Percentiles rank a stretch among this genome's conserved stretches.
These are phyloP conservation scores for Eupithecia insigniata DNA, from an alignment of 2,888 invertebrate species.

Conservation along the genomic window DNA sequence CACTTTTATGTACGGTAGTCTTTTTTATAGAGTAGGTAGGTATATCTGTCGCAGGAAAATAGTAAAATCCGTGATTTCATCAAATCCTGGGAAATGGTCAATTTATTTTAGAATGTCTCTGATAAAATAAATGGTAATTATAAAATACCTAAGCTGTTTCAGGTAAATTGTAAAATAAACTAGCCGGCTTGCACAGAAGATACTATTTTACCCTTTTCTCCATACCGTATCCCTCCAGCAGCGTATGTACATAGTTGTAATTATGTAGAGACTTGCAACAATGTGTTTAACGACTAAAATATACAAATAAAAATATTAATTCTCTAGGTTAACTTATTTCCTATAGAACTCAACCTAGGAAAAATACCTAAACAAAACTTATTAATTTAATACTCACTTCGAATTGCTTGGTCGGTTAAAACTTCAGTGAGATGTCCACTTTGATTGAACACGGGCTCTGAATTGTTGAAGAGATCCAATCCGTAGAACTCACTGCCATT, in stretches of 20 bases:
- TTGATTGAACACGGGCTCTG: slow-evolving; percentile 51
- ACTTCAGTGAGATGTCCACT: slow-evolving; percentile 58
- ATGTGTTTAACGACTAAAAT: background rate
- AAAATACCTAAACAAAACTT: background rate
- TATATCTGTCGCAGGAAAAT: background rate
- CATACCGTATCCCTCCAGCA: background rate
- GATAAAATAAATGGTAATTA: background rate
- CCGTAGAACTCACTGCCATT: slow-evolving; percentile 56
- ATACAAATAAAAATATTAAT: background rate
- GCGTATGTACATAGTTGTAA: background rate
- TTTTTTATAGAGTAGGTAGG: no score
- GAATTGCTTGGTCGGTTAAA: slow-evolving; percentile 55
- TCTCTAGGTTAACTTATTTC: no score
- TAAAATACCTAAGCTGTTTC: background rate
- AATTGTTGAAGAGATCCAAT: slow-evolving; percentile 56
- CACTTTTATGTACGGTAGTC: no score
- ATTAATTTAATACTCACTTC: slow-evolving; percentile 48
- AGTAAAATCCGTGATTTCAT: background rate
- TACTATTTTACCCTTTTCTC: background rate
- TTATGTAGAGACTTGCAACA: background rate
- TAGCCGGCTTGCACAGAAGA: background rate
- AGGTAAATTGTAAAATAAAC: background rate
- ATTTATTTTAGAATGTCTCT: background rate
- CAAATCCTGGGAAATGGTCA: background rate
- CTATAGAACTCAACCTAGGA: background rate